Base-by-base conservation (phyloP, 2,113 vertebrate genomes). In the Caranx melampygus region DNA sequence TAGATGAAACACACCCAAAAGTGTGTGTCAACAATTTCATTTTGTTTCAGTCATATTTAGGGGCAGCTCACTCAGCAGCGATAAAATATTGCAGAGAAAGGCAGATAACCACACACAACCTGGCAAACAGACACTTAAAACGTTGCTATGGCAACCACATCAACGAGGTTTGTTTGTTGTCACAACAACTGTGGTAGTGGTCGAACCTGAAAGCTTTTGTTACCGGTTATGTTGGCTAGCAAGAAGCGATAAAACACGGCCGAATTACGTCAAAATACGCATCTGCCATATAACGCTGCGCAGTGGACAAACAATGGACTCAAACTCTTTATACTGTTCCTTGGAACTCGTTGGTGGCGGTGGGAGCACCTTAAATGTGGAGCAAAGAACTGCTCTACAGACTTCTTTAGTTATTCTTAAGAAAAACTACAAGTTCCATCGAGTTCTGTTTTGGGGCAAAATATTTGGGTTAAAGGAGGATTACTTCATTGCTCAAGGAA, bases 401-500 rank as follows among this genome's bases (percentile, higher is more conserved):
- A 91, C 94, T 0, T 98, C 98, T 1, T 73, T 97, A 10, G 21
- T 86, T 74, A 93, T 97, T n/a, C 76, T 98, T 9, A 96, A 91
- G 83, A 96, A 94, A 49, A 95, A 97, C 83, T 97, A 97, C 90
- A 96, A 95, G 73, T 97, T 97, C 83, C 67, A 88, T 5, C 93
- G 95, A 26, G 94, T 98, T 59, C 83, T 96, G 54, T 96, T 98
- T 76, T 99, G 98, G 98, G 97, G 98, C 49, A 96, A 96, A 88
- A 94, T 99, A 85, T 78, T 96, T 26, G 96, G 97, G n/a, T 58
- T 96, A n/a, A 93, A 92, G 21, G 85, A 84, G 0, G 89, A 96
- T 81, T 99, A 99, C 77, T 97, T 95, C 67, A 96, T 99, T 70
- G 96, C 95, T 3, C 95, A 97, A 77, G 97, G 97, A 6, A 81